Conservation (phyloP, 2,888 invertebrate species). For the Limnephilus marmoratus region DNA sequence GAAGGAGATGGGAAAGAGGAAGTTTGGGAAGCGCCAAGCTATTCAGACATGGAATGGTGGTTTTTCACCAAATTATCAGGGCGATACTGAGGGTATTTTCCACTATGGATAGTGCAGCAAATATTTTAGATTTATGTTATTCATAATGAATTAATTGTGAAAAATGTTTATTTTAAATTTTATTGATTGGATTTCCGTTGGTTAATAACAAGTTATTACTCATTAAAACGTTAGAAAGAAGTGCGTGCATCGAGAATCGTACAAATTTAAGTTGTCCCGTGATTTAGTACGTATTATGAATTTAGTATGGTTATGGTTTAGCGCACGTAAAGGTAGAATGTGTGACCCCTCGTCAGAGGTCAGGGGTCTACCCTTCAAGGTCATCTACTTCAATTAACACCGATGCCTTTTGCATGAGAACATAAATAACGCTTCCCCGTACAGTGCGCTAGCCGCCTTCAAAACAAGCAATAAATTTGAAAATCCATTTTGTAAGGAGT, state of each 20-base stretch:
- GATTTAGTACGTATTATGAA: background rate
- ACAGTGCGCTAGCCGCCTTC: slow-evolving; percentile 50
- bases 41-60: no score
- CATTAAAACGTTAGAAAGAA: background rate
- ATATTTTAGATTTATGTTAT: no score
- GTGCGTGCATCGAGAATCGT: background rate
- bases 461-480: slow-evolving; percentile 64
- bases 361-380: slow-evolving; percentile 57
- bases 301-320: background rate
- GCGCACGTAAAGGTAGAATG: slow-evolving; percentile 19
- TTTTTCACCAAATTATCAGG: no score
- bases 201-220: background rate
- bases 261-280: background rate
- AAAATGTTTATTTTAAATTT: no score
- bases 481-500: slow-evolving; percentile 49
- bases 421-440: slow-evolving; percentile 58
- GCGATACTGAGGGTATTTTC: no score
- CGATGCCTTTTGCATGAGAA: slow-evolving; percentile 59
- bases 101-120: no score
- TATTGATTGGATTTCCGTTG: background rate
- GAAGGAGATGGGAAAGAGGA: no score
- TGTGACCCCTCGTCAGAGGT: slow-evolving; percentile 43
- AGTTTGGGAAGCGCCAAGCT: no score
- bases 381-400: slow-evolving; percentile 56
- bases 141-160: no score